Conservation (phyloP, 2,113 vertebrate genomes). For the Echinops telfairi region DNA sequence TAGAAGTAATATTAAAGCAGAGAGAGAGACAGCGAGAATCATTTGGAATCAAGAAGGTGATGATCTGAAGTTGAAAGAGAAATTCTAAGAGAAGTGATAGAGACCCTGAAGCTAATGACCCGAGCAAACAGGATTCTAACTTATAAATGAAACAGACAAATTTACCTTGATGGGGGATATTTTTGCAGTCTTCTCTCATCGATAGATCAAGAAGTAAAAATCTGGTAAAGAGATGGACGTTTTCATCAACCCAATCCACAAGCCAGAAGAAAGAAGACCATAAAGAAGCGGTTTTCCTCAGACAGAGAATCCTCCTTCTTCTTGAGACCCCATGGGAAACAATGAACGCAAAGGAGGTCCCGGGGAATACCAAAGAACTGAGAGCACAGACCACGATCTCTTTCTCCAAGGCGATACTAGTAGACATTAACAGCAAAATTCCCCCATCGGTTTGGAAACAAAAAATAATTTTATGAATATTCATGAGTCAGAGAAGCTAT, state of each 20-base stretch:
- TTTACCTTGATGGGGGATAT: neutral
- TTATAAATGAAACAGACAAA: neutral
- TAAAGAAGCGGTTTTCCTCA: constrained; percentile 11
- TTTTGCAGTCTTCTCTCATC: constrained; percentile 1
- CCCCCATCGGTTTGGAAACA: constrained; percentile 32
- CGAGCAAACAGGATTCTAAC: neutral
- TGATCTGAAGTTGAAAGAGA: neutral
- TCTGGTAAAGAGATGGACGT: neutral
- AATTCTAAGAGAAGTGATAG: no score
- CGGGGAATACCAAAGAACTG: neutral
- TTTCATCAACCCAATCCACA: neutral
- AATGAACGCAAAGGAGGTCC: constrained; percentile 6
- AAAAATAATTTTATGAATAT: constrained; percentile 66
- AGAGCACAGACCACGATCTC: constrained; percentile 25
- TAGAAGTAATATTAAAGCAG: neutral
- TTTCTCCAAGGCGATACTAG: constrained; percentile 27
- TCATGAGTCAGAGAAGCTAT: constrained; percentile 46
- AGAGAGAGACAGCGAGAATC: neutral
- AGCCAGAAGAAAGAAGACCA: neutral
- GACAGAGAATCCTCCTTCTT: constrained; percentile 24
- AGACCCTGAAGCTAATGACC: no score
- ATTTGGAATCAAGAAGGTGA: neutral
- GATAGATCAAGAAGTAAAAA: constrained; percentile 3
- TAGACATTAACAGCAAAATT: neutral
- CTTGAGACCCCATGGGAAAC: neutral